These are phyloP conservation scores for Crax fasciolata DNA, from an alignment of 2,797 vertebrate genomes.

Conservation along the genomic window DNA sequence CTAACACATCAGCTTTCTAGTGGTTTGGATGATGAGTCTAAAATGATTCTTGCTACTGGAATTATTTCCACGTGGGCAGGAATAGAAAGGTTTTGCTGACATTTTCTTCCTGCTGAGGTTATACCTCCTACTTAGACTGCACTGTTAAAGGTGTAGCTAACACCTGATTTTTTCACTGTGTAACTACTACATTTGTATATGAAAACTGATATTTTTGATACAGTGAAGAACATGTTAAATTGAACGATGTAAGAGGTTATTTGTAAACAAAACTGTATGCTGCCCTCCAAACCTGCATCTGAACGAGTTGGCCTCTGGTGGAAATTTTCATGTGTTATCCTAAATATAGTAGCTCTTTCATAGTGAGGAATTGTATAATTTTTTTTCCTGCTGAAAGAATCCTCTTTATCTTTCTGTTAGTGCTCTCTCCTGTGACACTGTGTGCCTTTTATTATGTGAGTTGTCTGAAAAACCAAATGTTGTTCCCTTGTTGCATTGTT, in stretches of 20 bases:
- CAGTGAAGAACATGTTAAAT: not conserved
- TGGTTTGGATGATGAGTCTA: not conserved
- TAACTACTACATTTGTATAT: not conserved
- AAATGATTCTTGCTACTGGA: not conserved
- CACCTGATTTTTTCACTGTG: not conserved
- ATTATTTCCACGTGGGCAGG: not conserved
- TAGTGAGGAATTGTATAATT: not conserved
- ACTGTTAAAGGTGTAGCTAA: not conserved
- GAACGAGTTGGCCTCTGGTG: not conserved
- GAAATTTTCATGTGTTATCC: not conserved
- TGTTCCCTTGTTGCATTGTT: not conserved
- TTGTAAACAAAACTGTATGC: not conserved
- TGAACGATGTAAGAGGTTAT: not conserved
- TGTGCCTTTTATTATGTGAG: not conserved
- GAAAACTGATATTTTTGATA: not conserved
- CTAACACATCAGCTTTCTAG: not conserved
- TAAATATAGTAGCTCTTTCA: not conserved
- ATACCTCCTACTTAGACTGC: not conserved
- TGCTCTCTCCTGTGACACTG: not conserved
- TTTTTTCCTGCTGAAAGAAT: not conserved
- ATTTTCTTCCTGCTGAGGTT: not conserved
- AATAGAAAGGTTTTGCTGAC: not conserved
- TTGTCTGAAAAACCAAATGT: not conserved
- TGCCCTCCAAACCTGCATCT: not conserved
- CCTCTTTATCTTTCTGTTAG: not conserved